Base-by-base conservation (phyloP, 2,797 vertebrate species). In the Furcifer pardalis region DNA sequence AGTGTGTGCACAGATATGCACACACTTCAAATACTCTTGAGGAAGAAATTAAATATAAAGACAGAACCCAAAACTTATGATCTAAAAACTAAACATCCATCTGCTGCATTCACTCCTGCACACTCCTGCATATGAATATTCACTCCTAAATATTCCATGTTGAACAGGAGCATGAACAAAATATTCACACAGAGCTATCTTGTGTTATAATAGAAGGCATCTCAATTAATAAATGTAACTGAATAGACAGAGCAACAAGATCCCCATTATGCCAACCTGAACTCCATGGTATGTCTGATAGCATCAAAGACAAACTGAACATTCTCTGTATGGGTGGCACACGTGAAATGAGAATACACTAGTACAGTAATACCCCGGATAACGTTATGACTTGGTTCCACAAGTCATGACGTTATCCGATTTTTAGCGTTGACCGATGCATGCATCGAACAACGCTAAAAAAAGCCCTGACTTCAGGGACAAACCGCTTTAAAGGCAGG, bases 271-370 rank as follows among this genome's bases (percentile, higher is more conserved):
- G 98, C 96, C 32, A 98, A 93, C 86, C 97, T 97, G 95, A 98
- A 98, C 44, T 98, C 97, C 89, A 90, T 94, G 76, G 97, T 96
- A 90, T 98, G 98, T 92, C 97, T 98, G 87, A 98, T 97, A 1
- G 97, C 97, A 82, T 96, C 95, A 0, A 99, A 98, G 90, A 98
- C 96, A 2, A 98, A 97, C 90, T 95, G 92, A 92, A 97, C 98
- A 88, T 99, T 98, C 93, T 98, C 97, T 0, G 97, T 98, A 93
- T 98, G 97, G 0, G 97, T 98, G 86, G 97, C 97, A 37, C 97
- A 98, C 44, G 97, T 98, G 93, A 99, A 98, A 94, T 98, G 97
- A 30, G 97, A 95, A 84, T 98, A n/a, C n/a, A n/a, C n/a, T n/a
- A n/a, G n/a, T n/a, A n/a, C n/a, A n/a, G n/a, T n/a, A n/a, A n/a